Evolutionary conservation across 2,888 invertebrate genomes (phyloP).

Genomic region (Cosmopolites sordidus): DNA sequence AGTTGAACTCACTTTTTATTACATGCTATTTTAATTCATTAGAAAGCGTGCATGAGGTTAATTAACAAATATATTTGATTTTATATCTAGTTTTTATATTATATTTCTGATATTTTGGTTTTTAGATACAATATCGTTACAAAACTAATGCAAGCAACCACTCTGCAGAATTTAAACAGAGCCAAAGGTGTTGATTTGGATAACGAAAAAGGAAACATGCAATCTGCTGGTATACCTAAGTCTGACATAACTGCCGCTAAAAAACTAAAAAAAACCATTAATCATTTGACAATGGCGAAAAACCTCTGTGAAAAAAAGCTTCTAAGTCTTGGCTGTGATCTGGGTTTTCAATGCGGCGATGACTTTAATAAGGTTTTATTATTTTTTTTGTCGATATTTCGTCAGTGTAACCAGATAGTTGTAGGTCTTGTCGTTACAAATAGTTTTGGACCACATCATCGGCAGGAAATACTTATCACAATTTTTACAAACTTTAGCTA

Average conservation of each 20-base stretch:
- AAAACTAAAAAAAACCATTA: conserved; percentile 79
- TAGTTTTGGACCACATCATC: conserved; percentile 72
- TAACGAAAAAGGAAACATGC: conserved; percentile 51
- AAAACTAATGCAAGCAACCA: conserved; percentile 91
- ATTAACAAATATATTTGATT: too few relatives aligned
- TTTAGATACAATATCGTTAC: conserved; percentile 79
- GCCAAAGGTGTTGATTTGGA: conserved; percentile 75
- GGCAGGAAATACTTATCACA: conserved; percentile 76
- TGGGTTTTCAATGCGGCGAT: conserved; percentile 49
- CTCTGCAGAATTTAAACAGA: conserved; percentile 82
- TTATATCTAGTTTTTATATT: too few relatives aligned
- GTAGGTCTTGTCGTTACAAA: conserved; percentile 66
- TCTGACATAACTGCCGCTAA: conserved; percentile 76
- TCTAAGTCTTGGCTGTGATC: conserved; percentile 71
- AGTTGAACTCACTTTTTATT: too few relatives aligned
- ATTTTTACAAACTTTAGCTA: conserved; percentile 77
- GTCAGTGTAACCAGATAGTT: conserved; percentile 29
- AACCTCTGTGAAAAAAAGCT: conserved; percentile 75
- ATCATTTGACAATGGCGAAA: conserved; percentile 76
- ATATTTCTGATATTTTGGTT: too few relatives aligned
- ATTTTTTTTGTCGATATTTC: too few relatives aligned
- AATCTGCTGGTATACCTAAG: conserved; percentile 59
- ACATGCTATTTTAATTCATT: too few relatives aligned
- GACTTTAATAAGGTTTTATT: conserved; percentile 37
- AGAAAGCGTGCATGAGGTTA: too few relatives aligned